Evolutionary conservation across 2,113 vertebrate genomes (phyloP), one percentile per base, ranked within the genome.

Genomic region (Nestor notabilis): DNA sequence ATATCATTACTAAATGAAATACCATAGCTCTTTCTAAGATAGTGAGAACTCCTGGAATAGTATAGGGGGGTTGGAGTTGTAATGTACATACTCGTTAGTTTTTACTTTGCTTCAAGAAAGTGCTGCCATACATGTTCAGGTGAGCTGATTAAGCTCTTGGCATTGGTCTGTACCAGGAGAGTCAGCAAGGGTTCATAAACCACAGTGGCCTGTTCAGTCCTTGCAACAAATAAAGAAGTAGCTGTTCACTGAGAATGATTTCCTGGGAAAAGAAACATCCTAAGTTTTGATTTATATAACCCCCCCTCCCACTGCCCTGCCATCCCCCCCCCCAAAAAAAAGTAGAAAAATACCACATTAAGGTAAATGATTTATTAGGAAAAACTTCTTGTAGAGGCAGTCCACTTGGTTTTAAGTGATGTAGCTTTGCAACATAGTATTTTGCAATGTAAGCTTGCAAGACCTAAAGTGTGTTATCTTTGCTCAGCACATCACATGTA

Each of bases 401-500:
- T 17, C 16, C n/a, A 3, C 44, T 71, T 85, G 25, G 35, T 33
- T 81, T 70, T 61, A 83, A 44, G 66, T 25, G 39, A 6, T 20
- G 58, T 14, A 63, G 41, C 23, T 96, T 81, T 96, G 77, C 96
- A 93, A 33, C n/a, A 55, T 7, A 58, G 14, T 33, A 25, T 72
- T 94, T 75, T 88, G 85, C 87, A 70, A 8, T 61, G 81, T 44
- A 53, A 93, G 91, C 72, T 89, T 94, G 58, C 44, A 60, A 35
- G 80, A 79, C 53, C 72, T 82, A 55, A 93, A 46, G 17, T 11
- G 5, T 76, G 83, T 77, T 98, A 90, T 76, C 95, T 95, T 95
- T 95, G 90, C 91, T 97, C 83, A 87, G 89, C 56, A 58, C 79
- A 74, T 93, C 95, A 33, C 96, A 79, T 58, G 79, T 82, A 90